Base-by-base conservation (phyloP, 2,113 vertebrate genomes). In the Vulpes vulpes region DNA sequence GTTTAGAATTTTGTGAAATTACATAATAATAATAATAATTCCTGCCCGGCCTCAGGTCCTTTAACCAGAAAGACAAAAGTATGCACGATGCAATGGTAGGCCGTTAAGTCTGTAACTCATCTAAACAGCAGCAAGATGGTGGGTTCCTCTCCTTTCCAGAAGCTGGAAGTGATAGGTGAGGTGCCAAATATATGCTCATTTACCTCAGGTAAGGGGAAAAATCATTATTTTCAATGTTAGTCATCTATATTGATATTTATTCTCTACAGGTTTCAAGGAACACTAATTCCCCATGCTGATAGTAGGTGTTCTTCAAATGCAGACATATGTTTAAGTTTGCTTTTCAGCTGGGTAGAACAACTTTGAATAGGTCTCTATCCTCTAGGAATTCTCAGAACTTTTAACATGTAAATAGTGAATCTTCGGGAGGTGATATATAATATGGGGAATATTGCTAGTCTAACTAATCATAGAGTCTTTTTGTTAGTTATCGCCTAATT, bases 401-500 rank as follows among this genome's bases (percentile, higher is more conserved):
- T 94, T 90, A 83, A 84, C 49, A 69, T 65, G 6, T 92, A 83
- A 88, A 23, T 65, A 65, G 32, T 16, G 20, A 93, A 49, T 55
- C 53, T 96, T 65, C 3, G 74, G 65, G 17, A 83, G 15, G 5
- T 49, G 32, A 43, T 74, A 5, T 59, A 32, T 71, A 76, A 60
- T 74, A 84, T 11, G 23, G 6, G 57, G 35, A 9, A 73, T 78
- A 87, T 93, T 87, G 81, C 59, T 96, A 94, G 57, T 22, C 8
- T 87, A 92, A 57, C 84, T 91, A 96, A 65, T 55, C n/a, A 64
- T 5, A 93, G n/a, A 86, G 9, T 27, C 20, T n/a, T 91, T 93
- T 86, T 57, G 0, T 71, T 93, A 84, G 49, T 25, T 83, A 96
- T 87, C 84, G 73, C 10, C 19, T 55, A 73, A 81, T 81, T 87